These are phyloP conservation scores for Oxystoma pomonae DNA, from an alignment of 2,888 invertebrate genomes.

Conservation along the genomic window DNA sequence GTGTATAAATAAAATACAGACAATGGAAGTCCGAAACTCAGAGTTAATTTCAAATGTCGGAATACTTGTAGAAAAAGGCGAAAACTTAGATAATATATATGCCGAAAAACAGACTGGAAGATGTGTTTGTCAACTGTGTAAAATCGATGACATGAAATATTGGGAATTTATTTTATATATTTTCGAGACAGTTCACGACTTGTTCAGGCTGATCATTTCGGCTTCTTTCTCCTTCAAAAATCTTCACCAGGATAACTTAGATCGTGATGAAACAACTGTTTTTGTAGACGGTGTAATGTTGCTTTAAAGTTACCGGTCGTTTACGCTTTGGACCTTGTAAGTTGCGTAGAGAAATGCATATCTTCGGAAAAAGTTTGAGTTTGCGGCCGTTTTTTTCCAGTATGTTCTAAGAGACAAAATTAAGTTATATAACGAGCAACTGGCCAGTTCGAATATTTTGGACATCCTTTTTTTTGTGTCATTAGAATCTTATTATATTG, in stretches of 20 bases:
- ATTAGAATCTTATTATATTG: no score
- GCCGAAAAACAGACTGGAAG: slow-evolving; percentile 36
- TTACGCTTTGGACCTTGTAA: slow-evolving; percentile 34
- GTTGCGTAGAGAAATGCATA: slow-evolving; percentile 32
- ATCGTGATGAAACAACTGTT: background rate
- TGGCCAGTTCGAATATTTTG: background rate
- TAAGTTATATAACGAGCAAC: slow-evolving; percentile 14
- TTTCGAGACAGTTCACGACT: slow-evolving; percentile 34
- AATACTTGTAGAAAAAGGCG: slow-evolving; percentile 29
- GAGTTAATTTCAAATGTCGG: slow-evolving; percentile 37
- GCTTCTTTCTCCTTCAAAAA: no score
- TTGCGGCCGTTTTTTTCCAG: slow-evolving; percentile 36
- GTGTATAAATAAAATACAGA: slow-evolving; percentile 34
- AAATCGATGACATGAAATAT: slow-evolving; percentile 32
- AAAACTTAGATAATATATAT: slow-evolving; percentile 30
- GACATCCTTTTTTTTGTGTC: no score
- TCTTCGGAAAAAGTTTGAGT: slow-evolving; percentile 28
- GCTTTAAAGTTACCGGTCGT: slow-evolving; percentile 39
- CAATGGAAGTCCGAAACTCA: no score
- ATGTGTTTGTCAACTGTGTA: slow-evolving; percentile 36
- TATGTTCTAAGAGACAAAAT: slow-evolving; percentile 32
- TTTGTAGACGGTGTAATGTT: background rate
- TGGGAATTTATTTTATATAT: slow-evolving; percentile 36
- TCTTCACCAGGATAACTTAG: no score
- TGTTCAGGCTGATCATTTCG: slow-evolving; percentile 39